Evolutionary conservation across 2,113 vertebrate species (phyloP), one percentile per base, ranked within the genome.

Genomic region (Parus major): DNA sequence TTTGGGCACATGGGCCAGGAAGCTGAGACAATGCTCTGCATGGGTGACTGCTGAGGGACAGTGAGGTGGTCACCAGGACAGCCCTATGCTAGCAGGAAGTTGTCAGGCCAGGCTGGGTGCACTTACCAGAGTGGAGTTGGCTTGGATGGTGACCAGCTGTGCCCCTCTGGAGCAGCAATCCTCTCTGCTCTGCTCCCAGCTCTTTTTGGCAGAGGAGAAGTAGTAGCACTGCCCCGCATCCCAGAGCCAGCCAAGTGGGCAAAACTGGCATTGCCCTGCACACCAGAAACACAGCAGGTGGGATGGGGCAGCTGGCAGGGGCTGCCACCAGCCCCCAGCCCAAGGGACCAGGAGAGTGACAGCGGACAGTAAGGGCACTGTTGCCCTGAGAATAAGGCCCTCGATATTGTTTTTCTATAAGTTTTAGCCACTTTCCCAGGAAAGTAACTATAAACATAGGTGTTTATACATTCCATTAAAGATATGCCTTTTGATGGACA

Each of bases 81-180:
- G 70, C 49, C 27, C 1, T 0, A 1, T 49, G 52, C 27, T 25
- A 0, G 0, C 1, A 1, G 42, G 23, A 17, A 20, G 15, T 0
- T 21, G 53, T 59, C 9, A 33, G 35, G n/a, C 15, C 28, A 49
- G 41, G 22, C 16, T 49, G 25, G 24, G 24, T 15, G 7, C 20
- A 82, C 93, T 96, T 35, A 94, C 94, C 96, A 95, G 33, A 11
- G 87, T 95, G 46, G 66, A 10, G 19, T 94, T 95, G 82, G 66
- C 23, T 90, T 20, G 46, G 63, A 80, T 5, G 24, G 75, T 90
- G 73, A 61, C 91, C 35, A 96, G 78, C 50, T 86, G 89, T 47
- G 89, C 95, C 16, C 78, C 70, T 55, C 78, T 79, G 55, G 91
- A 94, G 33, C 57, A 85, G 87, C 94, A 96, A 29, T 95, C 93